These are phyloP conservation scores for Tetrapedia diversipes DNA, from an alignment of 2,888 invertebrate genomes.

Conservation along the genomic window DNA sequence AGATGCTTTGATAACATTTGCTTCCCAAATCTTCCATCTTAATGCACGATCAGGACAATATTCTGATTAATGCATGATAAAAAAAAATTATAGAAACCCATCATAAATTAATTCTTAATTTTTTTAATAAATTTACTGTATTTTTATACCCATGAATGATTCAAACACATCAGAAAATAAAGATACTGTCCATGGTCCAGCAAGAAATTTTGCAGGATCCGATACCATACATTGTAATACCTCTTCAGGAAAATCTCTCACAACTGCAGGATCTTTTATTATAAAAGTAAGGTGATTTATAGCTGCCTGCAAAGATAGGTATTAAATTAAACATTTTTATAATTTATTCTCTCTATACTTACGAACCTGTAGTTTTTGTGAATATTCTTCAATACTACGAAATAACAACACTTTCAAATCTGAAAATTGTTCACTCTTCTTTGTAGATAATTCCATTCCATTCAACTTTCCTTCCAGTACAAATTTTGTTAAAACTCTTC, in stretches of 20 bases:
- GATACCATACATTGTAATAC: slow-evolving; percentile 87
- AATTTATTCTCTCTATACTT: slow-evolving; percentile 11
- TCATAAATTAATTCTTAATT: slow-evolving; percentile 10
- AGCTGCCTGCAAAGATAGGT: slow-evolving; percentile 37
- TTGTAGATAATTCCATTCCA: slow-evolving; percentile 88
- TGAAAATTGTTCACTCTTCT: slow-evolving; percentile 77
- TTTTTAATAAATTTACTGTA: slow-evolving; percentile 4
- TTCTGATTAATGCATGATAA: slow-evolving; percentile 81
- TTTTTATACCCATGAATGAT: slow-evolving; percentile 86
- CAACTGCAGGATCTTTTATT: slow-evolving; percentile 87
- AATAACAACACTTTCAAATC: slow-evolving; percentile 68
- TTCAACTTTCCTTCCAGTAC: slow-evolving; percentile 92
- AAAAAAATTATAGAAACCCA: no score
- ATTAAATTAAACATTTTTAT: not conserved
- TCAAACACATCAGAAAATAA: slow-evolving; percentile 89
- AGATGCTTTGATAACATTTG: slow-evolving; percentile 89
- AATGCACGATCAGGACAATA: slow-evolving; percentile 91
- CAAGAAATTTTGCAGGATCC: slow-evolving; percentile 85
- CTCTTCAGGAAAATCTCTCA: slow-evolving; percentile 90
- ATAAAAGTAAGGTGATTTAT: slow-evolving; percentile 82
- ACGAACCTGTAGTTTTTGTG: slow-evolving; percentile 86
- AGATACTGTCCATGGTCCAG: slow-evolving; percentile 93
- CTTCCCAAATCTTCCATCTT: slow-evolving; percentile 94
- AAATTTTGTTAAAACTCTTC: slow-evolving; percentile 90
- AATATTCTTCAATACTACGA: slow-evolving; percentile 85